Base-by-base conservation (phyloP, 2,888 invertebrate genomes). In the Gisinianus flammeolus region DNA sequence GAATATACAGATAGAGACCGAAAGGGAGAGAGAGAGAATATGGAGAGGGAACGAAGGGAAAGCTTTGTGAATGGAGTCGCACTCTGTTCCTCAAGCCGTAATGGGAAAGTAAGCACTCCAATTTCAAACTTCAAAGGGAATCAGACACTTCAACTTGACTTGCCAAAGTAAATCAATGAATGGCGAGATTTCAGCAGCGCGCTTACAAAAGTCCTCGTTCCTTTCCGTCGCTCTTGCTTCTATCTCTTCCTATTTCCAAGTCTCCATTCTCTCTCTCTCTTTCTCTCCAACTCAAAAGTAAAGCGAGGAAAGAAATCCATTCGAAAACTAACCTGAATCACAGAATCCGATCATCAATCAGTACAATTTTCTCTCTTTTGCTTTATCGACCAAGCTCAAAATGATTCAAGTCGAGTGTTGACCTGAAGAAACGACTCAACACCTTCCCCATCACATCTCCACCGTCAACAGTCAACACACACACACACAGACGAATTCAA, bases 141-240 rank as follows among this genome's bases (percentile, higher is more conserved):
- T 74, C 73, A 74, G 64, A 74, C 73, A 74, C 73, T 74, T 74
- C 64, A 69, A 66, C 31, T 62, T 74, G 73, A 74, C 73, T 74
- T 74, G 73, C 64, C 66, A 74, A 74, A 74, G 73, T 74, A 74
- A 74, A 74, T 74, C 73, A 74, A 74, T 74, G 73, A 74, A 74
- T 74, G 73, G 73, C 73, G 73, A 74, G 73, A 74, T 64, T 74
- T 74, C 44, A 73, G 31, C 72, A 62, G 31, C 72, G 72, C 52
- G 33, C 26, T 58, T 22, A 22, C 31, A 62, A 70, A 70, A 73
- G 67, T 67, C 31, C 67, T 33, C 35, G 22, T n/a, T 58, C 58
- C 22, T 58, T 26, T 19, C 22, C 3, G 1, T 33, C 67, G 31
- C 67, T 31, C 31, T 33, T 8, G n/a, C 22, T 44, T 6, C 19